Percentiles rank a stretch among this genome's conserved stretches.
phyloP scores from a whole-genome alignment of 2,888 invertebrate genomes.

The Mythimna ferrago region DNA sequence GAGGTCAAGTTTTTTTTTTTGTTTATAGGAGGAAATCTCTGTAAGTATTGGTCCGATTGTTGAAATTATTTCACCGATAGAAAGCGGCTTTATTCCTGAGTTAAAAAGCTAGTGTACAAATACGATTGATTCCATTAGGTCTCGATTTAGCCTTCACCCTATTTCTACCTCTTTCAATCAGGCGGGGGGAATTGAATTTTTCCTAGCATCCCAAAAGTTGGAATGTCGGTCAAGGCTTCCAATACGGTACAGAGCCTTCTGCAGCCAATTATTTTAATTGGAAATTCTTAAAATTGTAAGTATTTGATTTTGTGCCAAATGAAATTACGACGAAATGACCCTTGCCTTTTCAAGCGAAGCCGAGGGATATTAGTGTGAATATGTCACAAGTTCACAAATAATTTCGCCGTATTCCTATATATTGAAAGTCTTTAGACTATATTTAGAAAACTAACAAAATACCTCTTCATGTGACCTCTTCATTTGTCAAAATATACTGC shows the following conservation, averaged over 20 bases:
- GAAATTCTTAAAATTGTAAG: conserved; percentile 10
- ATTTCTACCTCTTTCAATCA: conserved; percentile 19
- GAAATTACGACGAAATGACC: conserved; percentile 9
- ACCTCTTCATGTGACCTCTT: neutral
- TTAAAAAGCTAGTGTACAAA: neutral
- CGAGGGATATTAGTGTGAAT: conserved; percentile 2
- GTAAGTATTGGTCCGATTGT: no score
- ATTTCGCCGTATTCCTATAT: neutral
- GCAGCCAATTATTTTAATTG: conserved; percentile 29
- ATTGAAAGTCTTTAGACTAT: neutral
- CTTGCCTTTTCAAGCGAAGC: conserved; percentile 3
- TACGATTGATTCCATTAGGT: neutral
- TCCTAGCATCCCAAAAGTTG: conserved; percentile 29
- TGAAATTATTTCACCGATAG: no score
- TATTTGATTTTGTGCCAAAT: conserved; percentile 28
- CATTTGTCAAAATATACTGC: neutral
- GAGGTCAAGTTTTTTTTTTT: no score
- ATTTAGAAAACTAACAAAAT: conserved; percentile 6
- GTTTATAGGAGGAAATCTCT: no score
- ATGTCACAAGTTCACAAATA: neutral
- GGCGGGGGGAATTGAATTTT: conserved; percentile 1
- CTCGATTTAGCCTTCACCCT: neutral
- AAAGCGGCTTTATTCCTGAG: no score
- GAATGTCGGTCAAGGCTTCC: conserved; percentile 45
- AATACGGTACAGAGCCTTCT: conserved; percentile 11